These are phyloP conservation scores for Neotoxoptera formosana DNA, from an alignment of 1,140 invertebrate genomes.

Conservation along the genomic window DNA sequence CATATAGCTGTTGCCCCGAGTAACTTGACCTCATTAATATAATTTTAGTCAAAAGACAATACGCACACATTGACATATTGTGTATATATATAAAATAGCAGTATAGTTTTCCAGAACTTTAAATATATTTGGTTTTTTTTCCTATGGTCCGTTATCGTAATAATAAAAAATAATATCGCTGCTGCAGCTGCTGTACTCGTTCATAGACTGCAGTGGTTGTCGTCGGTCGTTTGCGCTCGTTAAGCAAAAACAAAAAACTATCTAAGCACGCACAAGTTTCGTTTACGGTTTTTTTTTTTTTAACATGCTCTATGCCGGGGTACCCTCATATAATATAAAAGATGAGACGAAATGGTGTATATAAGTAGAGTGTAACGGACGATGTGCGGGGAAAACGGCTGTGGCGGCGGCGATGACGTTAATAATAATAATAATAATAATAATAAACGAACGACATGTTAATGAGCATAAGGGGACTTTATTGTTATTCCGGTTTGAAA, in stretches of 20 bases:
- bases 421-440: not conserved
- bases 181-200: not conserved
- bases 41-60: not conserved
- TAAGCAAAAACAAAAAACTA: slow-evolving; percentile 21
- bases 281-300: not conserved
- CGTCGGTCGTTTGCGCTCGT: not conserved
- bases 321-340: slow-evolving; percentile 26
- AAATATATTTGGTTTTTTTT: not conserved
- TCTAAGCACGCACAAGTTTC: not conserved
- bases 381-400: not conserved
- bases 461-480: not conserved
- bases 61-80: not conserved
- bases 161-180: not conserved
- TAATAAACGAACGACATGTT: not conserved
- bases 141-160: too few species aligned
- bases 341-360: not conserved
- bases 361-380: not conserved
- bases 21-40: not conserved
- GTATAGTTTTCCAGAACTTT: not conserved
- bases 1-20: not conserved
- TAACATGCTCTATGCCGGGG: not conserved
- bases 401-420: not conserved
- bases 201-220: not conserved
- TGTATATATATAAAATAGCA: not conserved
- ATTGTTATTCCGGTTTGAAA: not conserved